A percentile compares a stretch with the other conserved stretches of the same genome.
Conservation (phyloP, 2,113 vertebrate species). For the Nycticryphes semicollaris region DNA sequence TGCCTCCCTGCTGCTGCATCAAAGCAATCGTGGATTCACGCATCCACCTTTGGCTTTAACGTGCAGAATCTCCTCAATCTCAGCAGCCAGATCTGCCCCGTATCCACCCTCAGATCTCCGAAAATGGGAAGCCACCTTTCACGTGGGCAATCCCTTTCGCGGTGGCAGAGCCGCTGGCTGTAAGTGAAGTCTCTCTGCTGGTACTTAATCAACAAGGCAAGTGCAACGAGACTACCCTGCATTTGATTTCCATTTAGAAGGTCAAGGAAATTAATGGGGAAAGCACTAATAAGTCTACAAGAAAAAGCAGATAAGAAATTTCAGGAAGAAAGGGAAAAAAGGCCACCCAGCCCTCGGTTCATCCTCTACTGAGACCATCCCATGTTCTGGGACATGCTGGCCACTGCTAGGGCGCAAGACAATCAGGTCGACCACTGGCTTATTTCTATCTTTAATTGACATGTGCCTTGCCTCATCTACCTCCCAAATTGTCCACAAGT, state of each 20-base stretch:
- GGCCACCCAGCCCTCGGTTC: neutral
- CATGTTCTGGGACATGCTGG: neutral
- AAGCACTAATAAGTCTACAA: neutral
- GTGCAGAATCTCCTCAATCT: neutral
- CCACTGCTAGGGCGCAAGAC: too few species aligned
- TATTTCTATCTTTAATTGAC: neutral
- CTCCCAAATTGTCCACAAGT: neutral
- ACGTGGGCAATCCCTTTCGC: neutral
- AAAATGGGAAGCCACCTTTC: neutral
- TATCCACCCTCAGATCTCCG: neutral
- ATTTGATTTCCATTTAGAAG: neutral
- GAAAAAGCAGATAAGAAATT: neutral
- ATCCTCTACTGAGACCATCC: neutral
- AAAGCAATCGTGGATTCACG: neutral
- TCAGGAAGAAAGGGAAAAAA: neutral
- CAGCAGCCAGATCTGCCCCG: neutral
- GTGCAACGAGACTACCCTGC: rapidly evolving
- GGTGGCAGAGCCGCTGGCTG: neutral
- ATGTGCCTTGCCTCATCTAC: neutral
- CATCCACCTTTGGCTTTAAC: neutral
- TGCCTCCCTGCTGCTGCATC: neutral
- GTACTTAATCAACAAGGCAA: neutral
- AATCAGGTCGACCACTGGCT: neutral
- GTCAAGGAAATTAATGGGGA: neutral
- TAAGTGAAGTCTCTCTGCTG: neutral